phyloP scores from a whole-genome alignment of 2,888 invertebrate genomes.

The Dryobotodes eremita region DNA sequence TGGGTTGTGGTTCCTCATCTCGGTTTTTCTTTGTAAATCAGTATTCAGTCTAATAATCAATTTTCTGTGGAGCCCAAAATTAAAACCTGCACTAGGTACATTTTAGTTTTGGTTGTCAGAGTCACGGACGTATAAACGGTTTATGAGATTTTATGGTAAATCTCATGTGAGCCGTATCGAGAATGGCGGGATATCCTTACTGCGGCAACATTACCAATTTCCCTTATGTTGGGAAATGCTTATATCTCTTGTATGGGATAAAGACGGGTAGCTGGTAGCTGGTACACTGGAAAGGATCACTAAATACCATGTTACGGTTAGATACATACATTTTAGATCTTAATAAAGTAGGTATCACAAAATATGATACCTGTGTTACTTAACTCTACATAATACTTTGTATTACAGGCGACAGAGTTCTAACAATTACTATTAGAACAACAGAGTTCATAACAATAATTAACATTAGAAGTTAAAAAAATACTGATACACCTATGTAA shows the following conservation, averaged over 20 bases:
- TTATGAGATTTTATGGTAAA: conserved; percentile 29
- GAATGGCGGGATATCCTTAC: conserved; percentile 47
- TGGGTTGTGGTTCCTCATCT: background rate
- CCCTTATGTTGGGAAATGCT: conserved; percentile 30
- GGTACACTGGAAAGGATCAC: conserved; percentile 17
- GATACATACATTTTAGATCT: background rate
- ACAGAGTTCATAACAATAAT: background rate
- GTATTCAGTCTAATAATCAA: background rate
- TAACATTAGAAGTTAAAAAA: background rate
- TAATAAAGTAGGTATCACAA: background rate
- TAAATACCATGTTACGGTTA: background rate
- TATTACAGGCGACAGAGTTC: background rate
- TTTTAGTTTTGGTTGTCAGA: background rate
- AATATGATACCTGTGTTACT: background rate
- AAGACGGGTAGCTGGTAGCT: background rate
- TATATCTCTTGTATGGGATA: background rate
- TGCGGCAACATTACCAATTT: conserved; percentile 37
- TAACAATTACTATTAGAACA: background rate
- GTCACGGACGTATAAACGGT: background rate
- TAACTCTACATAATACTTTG: too few species aligned
- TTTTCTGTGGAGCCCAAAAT: background rate
- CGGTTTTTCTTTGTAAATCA: background rate
- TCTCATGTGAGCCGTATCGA: conserved; percentile 29
- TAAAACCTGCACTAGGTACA: background rate
- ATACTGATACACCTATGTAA: background rate